Percentiles rank a stretch among this genome's conserved stretches.
phyloP scores from a whole-genome alignment of 2,797 vertebrate genomes.

The Rhabdomys pumilio region DNA sequence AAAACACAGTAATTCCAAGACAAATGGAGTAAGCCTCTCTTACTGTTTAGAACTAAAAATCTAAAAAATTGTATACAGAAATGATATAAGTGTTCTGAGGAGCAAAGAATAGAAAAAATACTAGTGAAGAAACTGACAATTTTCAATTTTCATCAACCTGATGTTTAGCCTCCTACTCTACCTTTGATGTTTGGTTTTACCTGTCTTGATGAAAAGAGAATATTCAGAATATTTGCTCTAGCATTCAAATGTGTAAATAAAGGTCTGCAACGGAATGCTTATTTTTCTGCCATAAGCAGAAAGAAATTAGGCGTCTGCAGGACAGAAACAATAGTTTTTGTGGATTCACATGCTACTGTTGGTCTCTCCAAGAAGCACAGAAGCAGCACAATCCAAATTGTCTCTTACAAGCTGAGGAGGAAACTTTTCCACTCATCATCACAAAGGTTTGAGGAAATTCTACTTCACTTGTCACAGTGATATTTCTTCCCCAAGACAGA shows the following conservation, averaged over 20 bases:
- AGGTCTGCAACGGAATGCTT: background rate
- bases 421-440: background rate
- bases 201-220: background rate
- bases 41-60: background rate
- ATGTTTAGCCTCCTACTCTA: background rate
- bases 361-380: background rate
- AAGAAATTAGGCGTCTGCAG: too few species aligned
- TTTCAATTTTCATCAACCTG: background rate
- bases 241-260: background rate
- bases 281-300: background rate
- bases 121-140: background rate
- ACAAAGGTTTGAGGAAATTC: too few species aligned
- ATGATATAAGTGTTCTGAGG: background rate
- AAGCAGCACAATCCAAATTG: background rate
- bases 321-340: background rate
- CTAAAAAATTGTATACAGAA: background rate
- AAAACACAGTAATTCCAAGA: background rate
- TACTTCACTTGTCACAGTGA: background rate
- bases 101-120: background rate
- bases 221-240: background rate
- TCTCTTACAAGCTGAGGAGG: background rate
- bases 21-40: background rate
- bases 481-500: background rate
- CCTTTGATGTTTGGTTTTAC: background rate
- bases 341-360: background rate